Base-by-base conservation (phyloP, 2,797 vertebrate genomes). In the Tokudaia tokunoshimensis region DNA sequence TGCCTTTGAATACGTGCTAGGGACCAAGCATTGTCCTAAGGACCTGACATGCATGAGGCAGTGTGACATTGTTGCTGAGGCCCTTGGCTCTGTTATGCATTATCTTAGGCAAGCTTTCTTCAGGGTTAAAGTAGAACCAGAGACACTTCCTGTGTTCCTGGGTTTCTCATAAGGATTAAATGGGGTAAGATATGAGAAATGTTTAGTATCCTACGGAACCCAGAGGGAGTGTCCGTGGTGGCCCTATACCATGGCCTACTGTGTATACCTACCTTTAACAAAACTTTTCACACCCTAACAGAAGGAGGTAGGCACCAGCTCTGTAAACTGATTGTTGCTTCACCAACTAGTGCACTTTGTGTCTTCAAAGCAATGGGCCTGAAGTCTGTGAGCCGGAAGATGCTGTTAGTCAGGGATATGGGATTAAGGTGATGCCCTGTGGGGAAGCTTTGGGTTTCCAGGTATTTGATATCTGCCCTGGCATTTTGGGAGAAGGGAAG, bases 271-370 rank as follows among this genome's bases (percentile, higher is more conserved):
- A 3, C 17, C 61, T 65, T 75, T 29, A 11, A 26, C 47, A 22
- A 80, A 26, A 89, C 61, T 84, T 70, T 82, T 86, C 50, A 31
- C 11, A 22, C 31, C 65, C 59, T 79, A 57, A 22, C 47, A 29
- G 26, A 63, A 91, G 88, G 63, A 79, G 17, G 15, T 44, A 47
- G 87, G 15, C 6, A 78, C 47, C 3, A 0, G 2, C 24, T 0
- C 26, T 44, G 41, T 0, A 65, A 37, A 34, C 41, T 0, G 0
- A 80, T n/a, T 15, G 13, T 14, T 3, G 37, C 50, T 59, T 91
- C 29, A 17, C 37, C 34, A 41, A 75, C 19, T 11, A 41, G 74
- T 47, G 61, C 24, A n/a, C 57, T 75, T 85, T 17, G 10, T 88
- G 67, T 15, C 55, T 96, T 79, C 19, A 83, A 85, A 89, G 72